Evolutionary conservation across 1,140 invertebrate species (phyloP), one percentile per base, ranked within the genome.

Genomic region (Drosophila micromelanica): DNA sequence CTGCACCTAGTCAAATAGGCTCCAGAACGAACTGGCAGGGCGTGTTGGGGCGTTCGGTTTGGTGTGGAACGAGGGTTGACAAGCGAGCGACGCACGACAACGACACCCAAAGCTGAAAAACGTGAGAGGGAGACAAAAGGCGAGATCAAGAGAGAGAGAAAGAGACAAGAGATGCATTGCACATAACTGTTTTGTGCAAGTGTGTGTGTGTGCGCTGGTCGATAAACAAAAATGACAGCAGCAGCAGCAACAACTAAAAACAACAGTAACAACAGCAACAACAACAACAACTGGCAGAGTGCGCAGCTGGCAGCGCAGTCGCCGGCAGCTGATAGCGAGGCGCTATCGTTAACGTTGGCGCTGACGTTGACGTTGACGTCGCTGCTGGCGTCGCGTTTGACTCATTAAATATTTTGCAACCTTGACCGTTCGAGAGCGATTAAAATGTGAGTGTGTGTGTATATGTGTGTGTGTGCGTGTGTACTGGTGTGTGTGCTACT

Each of bases 321-420:
- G 45, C 30, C 71, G 37, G 38, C 73, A 76, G 73, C 80, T 80
- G 78, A 84, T 80, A 84, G 73, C 80, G 48, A 20, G 11, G 5
- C 23, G 61, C 15, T 27, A 38, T 12, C 54, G 46, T 61, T 60
- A 60, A 13, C 54, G 76, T 71, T 38, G 62, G 35, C 38, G 35
- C 9, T 54, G 78, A 73, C 38, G 55, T n/a, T 5, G 73, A 20
- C 52, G 77, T 62, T 57, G 51, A n/a, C 45, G 65, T n/a, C 20
- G 60, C 15, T 37, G 71, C 69, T 38, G 13, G 12, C 64, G 52
- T 55, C 78, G 82, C 84, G 63, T 89, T 87, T 82, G 84, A 87
- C 84, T 87, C 82, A 89, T 89, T 87, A 87, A 87, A 87, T 87
- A 87, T 87, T 87, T 87, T 87, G 82, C 82, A 87, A 87, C 82